Percentiles rank a stretch among this genome's conserved stretches.
These are phyloP conservation scores for Cricetomys ansorgei DNA, from an alignment of 2,113 vertebrate species.

Conservation along the genomic window DNA sequence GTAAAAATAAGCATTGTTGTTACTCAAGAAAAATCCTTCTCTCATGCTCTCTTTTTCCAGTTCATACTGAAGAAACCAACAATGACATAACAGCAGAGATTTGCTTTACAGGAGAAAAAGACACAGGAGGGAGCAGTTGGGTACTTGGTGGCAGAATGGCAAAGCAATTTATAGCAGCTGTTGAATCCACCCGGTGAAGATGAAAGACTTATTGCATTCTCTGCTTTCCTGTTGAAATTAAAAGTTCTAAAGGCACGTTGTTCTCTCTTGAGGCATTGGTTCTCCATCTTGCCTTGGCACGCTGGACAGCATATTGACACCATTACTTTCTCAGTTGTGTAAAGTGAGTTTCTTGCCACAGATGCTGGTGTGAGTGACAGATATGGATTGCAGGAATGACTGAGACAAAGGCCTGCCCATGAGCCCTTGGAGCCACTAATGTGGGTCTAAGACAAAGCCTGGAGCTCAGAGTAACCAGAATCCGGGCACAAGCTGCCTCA, in stretches of 20 bases:
- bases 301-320: background rate
- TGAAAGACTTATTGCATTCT: background rate
- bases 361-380: background rate
- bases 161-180: background rate
- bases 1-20: slow-evolving; percentile 6
- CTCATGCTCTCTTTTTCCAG: background rate
- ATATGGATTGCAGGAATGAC: background rate
- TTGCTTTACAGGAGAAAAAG: background rate
- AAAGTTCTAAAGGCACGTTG: background rate
- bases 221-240: background rate
- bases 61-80: background rate
- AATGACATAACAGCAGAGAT: background rate
- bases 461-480: background rate
- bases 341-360: background rate
- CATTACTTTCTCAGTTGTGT: background rate
- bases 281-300: background rate
- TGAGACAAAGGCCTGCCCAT: background rate
- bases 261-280: background rate
- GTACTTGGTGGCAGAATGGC: background rate
- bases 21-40: background rate
- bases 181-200: background rate
- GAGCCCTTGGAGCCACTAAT: background rate
- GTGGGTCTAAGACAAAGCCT: background rate
- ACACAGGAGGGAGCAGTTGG: no score
- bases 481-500: background rate